Percentiles rank a stretch among this genome's conserved stretches.
Conservation (phyloP, 2,113 vertebrate genomes). For the Siniperca chuatsi region DNA sequence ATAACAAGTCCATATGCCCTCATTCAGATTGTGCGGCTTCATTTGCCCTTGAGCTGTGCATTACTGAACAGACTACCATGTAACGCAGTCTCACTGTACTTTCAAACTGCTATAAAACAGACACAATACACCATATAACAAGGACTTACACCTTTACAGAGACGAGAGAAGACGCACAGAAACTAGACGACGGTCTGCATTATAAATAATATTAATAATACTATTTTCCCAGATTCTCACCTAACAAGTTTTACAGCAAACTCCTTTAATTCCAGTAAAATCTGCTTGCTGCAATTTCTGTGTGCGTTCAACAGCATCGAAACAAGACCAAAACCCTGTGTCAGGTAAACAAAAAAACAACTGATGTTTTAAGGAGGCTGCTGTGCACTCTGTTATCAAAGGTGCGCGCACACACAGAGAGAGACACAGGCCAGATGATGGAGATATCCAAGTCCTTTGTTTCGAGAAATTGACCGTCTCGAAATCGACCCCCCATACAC, state of each 20-base stretch:
- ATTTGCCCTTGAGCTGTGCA: conserved; percentile 52
- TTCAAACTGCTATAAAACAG: background rate
- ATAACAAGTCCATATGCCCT: conserved; percentile 18
- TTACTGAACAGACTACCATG: background rate
- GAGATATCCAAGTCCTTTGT: conserved; percentile 70
- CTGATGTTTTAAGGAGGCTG: background rate
- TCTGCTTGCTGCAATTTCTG: background rate
- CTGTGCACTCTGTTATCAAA: conserved; percentile 28
- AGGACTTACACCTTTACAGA: background rate
- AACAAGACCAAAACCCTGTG: no score
- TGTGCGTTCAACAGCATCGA: background rate
- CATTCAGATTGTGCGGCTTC: background rate
- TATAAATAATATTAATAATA: background rate
- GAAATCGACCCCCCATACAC: conserved; percentile 47
- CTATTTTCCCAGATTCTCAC: background rate
- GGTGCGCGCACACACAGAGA: conserved; percentile 14
- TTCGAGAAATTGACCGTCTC: conserved; percentile 72
- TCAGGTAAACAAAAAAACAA: background rate
- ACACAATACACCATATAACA: background rate
- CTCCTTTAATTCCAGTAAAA: background rate
- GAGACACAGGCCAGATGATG: conserved; percentile 45
- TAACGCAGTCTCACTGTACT: background rate
- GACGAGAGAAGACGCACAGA: no score
- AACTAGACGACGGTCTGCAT: no score
- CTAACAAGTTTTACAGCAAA: background rate